A percentile compares a stretch with the other conserved stretches of the same genome.
These are phyloP conservation scores for Molorchus minor DNA, from an alignment of 2,888 invertebrate genomes.

Conservation along the genomic window DNA sequence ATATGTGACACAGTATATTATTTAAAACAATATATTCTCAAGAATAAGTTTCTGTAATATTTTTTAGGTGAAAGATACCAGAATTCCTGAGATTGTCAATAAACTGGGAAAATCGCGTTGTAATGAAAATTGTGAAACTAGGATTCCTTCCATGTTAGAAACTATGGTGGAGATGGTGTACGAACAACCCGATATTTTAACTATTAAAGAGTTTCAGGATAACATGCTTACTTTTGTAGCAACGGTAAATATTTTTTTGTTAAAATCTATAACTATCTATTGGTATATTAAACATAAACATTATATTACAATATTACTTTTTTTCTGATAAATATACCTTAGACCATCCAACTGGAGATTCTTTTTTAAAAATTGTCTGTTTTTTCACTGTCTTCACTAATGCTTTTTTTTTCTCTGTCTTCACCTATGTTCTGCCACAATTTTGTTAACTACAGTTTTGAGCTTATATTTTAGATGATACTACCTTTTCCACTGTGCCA, in stretches of 20 bases:
- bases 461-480: too few species aligned
- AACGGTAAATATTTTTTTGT: conserved; percentile 23
- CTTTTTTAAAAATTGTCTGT: too few species aligned
- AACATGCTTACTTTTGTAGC: conserved; percentile 39
- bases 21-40: not conserved
- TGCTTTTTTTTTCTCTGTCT: too few species aligned
- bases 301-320: not conserved
- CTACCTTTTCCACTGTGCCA: too few species aligned
- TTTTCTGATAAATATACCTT: too few species aligned
- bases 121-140: conserved; percentile 5
- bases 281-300: not conserved
- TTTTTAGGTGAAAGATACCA: conserved; percentile 28
- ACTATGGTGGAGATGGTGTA: conserved; percentile 33
- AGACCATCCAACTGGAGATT: too few species aligned
- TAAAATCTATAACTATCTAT: not conserved
- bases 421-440: too few species aligned
- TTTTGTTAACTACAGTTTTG: too few species aligned
- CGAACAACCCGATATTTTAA: conserved; percentile 30
- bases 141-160: conserved; percentile 39
- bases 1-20: not conserved
- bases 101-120: conserved; percentile 18
- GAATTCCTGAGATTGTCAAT: conserved; percentile 30
- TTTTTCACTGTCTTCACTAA: too few species aligned
- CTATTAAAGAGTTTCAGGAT: conserved; percentile 35
- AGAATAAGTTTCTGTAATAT: not conserved